Conservation (phyloP, 2,797 vertebrate species). For the Ctenopoma multispine region DNA sequence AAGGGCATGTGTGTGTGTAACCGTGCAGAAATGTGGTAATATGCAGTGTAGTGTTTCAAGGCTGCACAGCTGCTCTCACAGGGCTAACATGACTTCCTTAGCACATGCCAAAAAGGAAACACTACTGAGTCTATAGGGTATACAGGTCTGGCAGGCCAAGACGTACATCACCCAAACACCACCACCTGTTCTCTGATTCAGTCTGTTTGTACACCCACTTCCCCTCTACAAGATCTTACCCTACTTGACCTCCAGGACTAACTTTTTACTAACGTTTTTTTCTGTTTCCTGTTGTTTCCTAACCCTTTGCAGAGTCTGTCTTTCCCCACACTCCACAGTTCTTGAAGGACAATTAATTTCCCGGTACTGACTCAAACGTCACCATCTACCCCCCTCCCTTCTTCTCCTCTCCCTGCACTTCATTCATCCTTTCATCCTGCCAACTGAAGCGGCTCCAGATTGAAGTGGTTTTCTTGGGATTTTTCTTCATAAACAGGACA, state of each 20-base stretch:
- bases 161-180: conserved; percentile 16
- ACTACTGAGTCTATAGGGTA: conserved; percentile 34
- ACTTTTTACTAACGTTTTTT: conserved; percentile 20
- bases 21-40: conserved; percentile 16
- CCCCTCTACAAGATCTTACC: conserved; percentile 6
- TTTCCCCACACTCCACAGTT: conserved; percentile 42
- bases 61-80: conserved; percentile 53
- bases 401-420: not conserved
- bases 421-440: conserved; percentile 38
- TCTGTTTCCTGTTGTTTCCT: conserved; percentile 30
- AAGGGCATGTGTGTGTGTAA: conserved; percentile 2
- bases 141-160: conserved; percentile 2
- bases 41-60: conserved; percentile 24
- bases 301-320: conserved; percentile 9
- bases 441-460: conserved; percentile 35
- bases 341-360: not conserved
- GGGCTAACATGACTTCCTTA: conserved; percentile 47
- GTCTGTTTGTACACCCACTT: conserved; percentile 2
- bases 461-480: conserved; percentile 20
- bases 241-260: conserved; percentile 32
- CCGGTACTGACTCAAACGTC: conserved; percentile 24
- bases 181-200: conserved; percentile 54
- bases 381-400: not conserved
- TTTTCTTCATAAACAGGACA: conserved; percentile 5
- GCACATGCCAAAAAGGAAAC: conserved; percentile 57